Evolutionary conservation across 1,140 invertebrate genomes (phyloP).

Genomic region (Ips nitidus): DNA sequence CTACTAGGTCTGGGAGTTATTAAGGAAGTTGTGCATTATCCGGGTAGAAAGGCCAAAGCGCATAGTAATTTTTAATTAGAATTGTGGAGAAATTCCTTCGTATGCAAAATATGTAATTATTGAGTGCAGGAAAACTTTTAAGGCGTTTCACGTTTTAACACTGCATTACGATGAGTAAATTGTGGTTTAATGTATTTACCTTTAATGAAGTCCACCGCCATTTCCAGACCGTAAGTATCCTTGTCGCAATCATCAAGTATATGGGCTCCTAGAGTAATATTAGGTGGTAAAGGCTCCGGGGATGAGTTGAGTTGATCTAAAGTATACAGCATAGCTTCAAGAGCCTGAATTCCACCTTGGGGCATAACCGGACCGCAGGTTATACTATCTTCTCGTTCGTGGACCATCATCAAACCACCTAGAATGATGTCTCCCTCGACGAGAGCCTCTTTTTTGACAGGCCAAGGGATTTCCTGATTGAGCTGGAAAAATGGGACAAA

Average conservation of each 20-base stretch:
- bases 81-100: neutral
- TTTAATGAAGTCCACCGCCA: slow-evolving; percentile 97
- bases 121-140: neutral
- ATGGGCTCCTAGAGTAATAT: slow-evolving; percentile 82
- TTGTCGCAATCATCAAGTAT: slow-evolving; percentile 95
- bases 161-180: too few species aligned
- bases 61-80: neutral
- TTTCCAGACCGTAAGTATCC: slow-evolving; percentile 94
- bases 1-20: too few species aligned
- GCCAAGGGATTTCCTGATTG: slow-evolving; percentile 62
- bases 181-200: slow-evolving; percentile 61
- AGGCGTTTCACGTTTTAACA: neutral
- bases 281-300: slow-evolving; percentile 65
- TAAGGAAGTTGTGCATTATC: too few species aligned
- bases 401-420: slow-evolving; percentile 94
- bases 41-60: neutral
- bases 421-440: slow-evolving; percentile 83
- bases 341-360: slow-evolving; percentile 87
- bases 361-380: slow-evolving; percentile 93
- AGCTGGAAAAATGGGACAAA: neutral
- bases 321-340: slow-evolving; percentile 92
- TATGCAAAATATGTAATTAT: neutral
- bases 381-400: slow-evolving; percentile 81
- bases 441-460: slow-evolving; percentile 79
- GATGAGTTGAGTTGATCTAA: slow-evolving; percentile 79